These are phyloP conservation scores for Sisor rabdophorus DNA, from an alignment of 2,113 vertebrate genomes.

Conservation along the genomic window DNA sequence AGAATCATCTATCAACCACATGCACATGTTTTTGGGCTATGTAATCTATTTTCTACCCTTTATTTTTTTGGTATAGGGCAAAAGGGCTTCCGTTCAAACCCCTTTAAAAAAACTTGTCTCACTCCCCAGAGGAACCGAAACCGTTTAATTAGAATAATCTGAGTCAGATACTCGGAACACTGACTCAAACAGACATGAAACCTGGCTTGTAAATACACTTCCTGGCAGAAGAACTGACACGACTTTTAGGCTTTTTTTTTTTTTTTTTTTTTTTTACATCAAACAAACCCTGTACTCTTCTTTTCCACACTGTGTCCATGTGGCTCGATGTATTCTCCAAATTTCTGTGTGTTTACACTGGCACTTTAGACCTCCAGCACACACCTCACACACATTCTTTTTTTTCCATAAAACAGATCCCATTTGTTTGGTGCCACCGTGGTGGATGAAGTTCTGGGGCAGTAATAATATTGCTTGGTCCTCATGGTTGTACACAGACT, in stretches of 20 bases:
- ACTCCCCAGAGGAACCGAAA: not conserved
- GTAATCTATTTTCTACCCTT: not conserved
- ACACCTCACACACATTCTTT: not conserved
- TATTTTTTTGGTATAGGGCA: not conserved
- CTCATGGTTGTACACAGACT: too few relatives aligned
- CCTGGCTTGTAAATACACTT: too few relatives aligned
- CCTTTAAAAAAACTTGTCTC: not conserved
- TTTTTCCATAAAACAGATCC: not conserved
- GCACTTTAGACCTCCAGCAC: conserved; percentile 3
- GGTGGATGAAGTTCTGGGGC: not conserved
- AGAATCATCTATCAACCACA: too few relatives aligned
- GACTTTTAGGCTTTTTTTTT: too few relatives aligned
- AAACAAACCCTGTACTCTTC: not conserved
- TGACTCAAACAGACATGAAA: not conserved
- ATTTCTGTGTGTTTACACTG: conserved; percentile 30
- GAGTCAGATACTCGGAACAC: not conserved
- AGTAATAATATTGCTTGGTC: too few relatives aligned
- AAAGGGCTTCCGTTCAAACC: not conserved
- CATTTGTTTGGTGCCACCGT: not conserved
- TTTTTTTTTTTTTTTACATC: not conserved
- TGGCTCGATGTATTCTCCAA: conserved; percentile 25
- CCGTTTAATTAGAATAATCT: not conserved
- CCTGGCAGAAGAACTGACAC: too few relatives aligned
- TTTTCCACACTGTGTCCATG: not conserved
- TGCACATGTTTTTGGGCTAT: too few relatives aligned